Conservation (phyloP, 2,113 vertebrate species). For the Amphiprion ocellaris region DNA sequence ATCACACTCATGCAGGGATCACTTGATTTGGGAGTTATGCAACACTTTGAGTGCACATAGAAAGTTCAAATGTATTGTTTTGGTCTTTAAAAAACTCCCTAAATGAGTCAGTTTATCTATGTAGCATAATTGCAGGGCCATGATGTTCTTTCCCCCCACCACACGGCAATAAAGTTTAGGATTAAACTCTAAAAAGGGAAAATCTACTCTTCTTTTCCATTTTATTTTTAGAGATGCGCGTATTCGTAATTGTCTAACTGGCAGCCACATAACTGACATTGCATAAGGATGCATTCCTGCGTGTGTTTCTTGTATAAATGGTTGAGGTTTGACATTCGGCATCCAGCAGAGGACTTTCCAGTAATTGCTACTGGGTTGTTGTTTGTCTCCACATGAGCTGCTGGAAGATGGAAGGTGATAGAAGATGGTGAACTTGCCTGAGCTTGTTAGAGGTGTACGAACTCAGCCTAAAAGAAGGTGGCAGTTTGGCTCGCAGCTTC, state of each 20-base stretch:
- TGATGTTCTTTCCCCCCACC: slow-evolving; percentile 27
- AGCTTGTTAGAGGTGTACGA: slow-evolving; percentile 47
- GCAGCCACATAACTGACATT: slow-evolving; percentile 1
- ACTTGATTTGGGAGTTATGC: slow-evolving; percentile 40
- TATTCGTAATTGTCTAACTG: slow-evolving; percentile 21
- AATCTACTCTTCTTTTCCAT: slow-evolving; percentile 8
- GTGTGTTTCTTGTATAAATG: slow-evolving; percentile 35
- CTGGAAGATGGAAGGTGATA: slow-evolving; percentile 50
- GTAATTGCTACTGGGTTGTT: slow-evolving; percentile 45
- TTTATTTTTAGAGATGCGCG: slow-evolving; percentile 32
- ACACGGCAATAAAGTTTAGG: slow-evolving; percentile 18
- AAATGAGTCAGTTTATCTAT: slow-evolving; percentile 44
- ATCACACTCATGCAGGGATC: slow-evolving; percentile 8
- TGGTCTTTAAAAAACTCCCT: neutral
- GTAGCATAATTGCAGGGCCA: slow-evolving; percentile 25
- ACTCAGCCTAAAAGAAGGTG: slow-evolving; percentile 38
- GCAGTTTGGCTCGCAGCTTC: slow-evolving; percentile 36
- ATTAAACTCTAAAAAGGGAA: slow-evolving; percentile 25
- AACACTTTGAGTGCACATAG: slow-evolving; percentile 18
- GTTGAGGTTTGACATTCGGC: slow-evolving; percentile 18
- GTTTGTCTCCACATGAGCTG: slow-evolving; percentile 47
- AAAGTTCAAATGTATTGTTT: neutral
- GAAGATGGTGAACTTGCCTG: slow-evolving; percentile 53
- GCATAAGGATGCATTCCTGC: slow-evolving; percentile 13
- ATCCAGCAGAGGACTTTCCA: slow-evolving; percentile 2